Evolutionary conservation across 2,797 vertebrate genomes (phyloP), one percentile per base, ranked within the genome.

Genomic region (Columba guinea): DNA sequence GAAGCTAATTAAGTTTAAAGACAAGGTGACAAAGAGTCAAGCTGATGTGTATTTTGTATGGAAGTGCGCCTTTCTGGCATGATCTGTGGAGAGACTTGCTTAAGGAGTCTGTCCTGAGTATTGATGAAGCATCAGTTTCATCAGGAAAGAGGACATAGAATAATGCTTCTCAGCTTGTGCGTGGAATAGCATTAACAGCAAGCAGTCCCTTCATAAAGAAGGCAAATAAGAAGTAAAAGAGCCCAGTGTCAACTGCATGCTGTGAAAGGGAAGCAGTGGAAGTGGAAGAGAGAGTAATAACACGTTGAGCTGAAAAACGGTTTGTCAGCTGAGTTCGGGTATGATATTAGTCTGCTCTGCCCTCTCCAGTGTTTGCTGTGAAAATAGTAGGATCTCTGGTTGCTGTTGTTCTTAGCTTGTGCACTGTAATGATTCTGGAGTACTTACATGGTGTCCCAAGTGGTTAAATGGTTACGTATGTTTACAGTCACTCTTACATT

Each of bases 121-220:
- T 82, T 84, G 93, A 94, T 80, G 94, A 89, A 95, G 62, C 87
- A 73, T 90, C 79, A 89, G 78, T 89, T 73, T 46, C 44, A 46
- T 46, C 84, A 77, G 48, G 46, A 27, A 70, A 79, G 76, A 94
- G 73, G 75, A 88, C 87, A 56, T 51, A 94, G 91, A 96, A 78
- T 88, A 93, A 95, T 96, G 87, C 44, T 93, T 85, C 87, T 94
- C 81, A 93, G 86, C 68, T 88, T 94, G 68, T 71, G 74, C 13
- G 14, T 62, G 86, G 86, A 94, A 84, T 82, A 88, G 74, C 78
- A 94, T 82, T 84, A 96, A 37, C 81, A 84, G 85, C 65, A 93
- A 87, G 91, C 74, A 86, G 71, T 65, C 51, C 23, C 64, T 91
- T 81, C 17, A 13, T 58, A 67, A 79, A 48, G 58, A 68, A 87